Evolutionary conservation across 2,113 vertebrate species (phyloP).

Genomic region (Ondatra zibethicus): DNA sequence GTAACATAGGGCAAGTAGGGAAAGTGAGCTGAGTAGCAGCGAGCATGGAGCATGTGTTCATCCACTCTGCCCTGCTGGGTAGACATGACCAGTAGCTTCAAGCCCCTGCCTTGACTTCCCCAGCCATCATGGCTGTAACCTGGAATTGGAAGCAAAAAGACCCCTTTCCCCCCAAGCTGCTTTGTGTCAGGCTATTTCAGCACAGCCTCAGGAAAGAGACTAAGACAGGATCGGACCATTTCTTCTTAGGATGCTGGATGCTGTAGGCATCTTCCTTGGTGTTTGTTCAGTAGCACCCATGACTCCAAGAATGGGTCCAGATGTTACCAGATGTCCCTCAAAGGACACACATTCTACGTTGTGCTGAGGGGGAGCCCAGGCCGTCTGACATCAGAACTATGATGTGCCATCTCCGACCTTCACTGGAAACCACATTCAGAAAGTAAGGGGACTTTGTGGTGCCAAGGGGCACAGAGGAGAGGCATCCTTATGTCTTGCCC

Average conservation of each 20-base stretch:
- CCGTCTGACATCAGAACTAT: not conserved
- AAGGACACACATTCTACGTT: not conserved
- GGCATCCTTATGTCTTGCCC: not conserved
- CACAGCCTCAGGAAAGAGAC: not conserved
- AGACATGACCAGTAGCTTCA: not conserved
- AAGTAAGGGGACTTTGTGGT: not conserved
- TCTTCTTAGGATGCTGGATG: not conserved
- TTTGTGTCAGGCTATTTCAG: not conserved
- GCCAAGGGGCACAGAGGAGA: not conserved
- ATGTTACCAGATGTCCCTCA: not conserved
- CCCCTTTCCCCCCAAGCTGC: not conserved
- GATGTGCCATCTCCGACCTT: rapidly evolving
- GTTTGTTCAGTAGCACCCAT: not conserved
- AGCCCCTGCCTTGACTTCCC: not conserved
- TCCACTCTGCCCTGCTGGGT: not conserved
- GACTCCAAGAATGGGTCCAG: not conserved
- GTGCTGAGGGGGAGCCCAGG: not conserved
- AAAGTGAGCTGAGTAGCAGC: not conserved
- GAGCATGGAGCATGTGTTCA: rapidly evolving
- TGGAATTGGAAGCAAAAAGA: not conserved
- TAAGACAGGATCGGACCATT: not conserved
- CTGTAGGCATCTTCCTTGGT: not conserved
- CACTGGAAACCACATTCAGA: not conserved
- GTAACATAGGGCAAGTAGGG: not conserved
- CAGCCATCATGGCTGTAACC: not conserved